Conservation (phyloP, 1,140 invertebrate genomes). For the Apocrypta bakeri region DNA sequence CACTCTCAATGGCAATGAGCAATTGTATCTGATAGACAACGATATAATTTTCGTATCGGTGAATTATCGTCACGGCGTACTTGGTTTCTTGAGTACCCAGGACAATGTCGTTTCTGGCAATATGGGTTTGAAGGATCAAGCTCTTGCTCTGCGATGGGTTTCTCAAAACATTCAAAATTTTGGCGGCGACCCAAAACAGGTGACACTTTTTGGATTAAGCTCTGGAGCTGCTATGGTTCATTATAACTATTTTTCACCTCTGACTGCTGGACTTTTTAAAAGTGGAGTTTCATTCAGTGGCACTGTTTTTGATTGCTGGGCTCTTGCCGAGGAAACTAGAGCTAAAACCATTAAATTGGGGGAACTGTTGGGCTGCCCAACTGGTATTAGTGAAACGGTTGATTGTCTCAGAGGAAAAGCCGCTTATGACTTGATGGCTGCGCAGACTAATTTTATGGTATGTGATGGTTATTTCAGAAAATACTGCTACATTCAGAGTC, state of each 20-base stretch:
- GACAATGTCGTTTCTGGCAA: constrained; percentile 19
- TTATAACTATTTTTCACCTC: constrained; percentile 2
- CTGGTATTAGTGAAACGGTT: neutral
- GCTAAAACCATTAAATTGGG: neutral
- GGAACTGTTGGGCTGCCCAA: neutral
- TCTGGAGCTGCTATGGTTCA: constrained; percentile 8
- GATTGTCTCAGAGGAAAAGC: neutral
- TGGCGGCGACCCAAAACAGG: constrained; percentile 1
- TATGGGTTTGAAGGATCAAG: constrained; percentile 26
- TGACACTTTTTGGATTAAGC: neutral
- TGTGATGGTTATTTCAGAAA: neutral
- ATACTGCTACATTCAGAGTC: too few relatives aligned
- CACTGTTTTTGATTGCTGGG: neutral
- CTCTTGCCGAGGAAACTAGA: neutral
- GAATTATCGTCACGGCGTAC: neutral
- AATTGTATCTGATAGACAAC: neutral
- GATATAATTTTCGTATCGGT: neutral
- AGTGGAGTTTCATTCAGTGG: constrained; percentile 24
- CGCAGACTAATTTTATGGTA: neutral
- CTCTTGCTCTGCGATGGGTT: neutral
- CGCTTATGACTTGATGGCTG: neutral
- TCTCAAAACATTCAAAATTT: neutral
- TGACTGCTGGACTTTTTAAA: neutral
- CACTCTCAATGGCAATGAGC: neutral
- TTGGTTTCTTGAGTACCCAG: constrained; percentile 29